Percentiles rank a stretch among this genome's conserved stretches.
Evolutionary conservation across 2,888 invertebrate species (phyloP).

Genomic region (Rotaria sp.): DNA sequence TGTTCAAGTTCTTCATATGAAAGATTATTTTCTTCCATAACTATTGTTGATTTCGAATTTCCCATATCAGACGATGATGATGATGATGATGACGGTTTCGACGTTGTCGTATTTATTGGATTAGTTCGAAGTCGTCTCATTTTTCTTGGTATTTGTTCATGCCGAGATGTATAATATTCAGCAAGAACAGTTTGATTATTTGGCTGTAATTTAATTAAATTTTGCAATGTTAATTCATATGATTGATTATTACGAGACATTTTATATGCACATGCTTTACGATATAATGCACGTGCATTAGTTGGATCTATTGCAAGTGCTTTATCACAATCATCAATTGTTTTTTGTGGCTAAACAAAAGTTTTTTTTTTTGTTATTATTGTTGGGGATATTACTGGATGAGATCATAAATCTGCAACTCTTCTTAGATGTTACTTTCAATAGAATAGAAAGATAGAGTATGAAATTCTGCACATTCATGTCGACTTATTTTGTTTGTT

Average conservation of each 20-base stretch:
- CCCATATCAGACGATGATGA: neutral
- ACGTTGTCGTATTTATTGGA: neutral
- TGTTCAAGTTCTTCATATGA: neutral
- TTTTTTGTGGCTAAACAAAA: neutral
- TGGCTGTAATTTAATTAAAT: neutral
- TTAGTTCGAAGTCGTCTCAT: neutral
- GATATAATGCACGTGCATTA: slow-evolving; percentile 10
- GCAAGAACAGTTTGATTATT: neutral
- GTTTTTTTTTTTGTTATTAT: no score
- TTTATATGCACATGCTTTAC: slow-evolving; percentile 22
- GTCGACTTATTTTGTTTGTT: no score
- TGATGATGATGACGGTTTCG: neutral
- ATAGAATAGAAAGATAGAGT: no score
- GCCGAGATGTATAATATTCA: slow-evolving; percentile 9
- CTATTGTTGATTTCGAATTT: neutral
- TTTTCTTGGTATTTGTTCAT: neutral
- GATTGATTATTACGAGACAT: neutral
- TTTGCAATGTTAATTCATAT: neutral
- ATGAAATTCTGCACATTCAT: no score
- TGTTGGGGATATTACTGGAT: no score
- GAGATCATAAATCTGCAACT: no score
- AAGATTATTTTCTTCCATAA: neutral
- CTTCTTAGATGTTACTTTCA: no score
- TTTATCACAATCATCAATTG: neutral
- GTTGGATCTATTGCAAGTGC: neutral